Evolutionary conservation across 2,113 vertebrate genomes (phyloP).

Genomic region (Halcyon senegalensis): DNA sequence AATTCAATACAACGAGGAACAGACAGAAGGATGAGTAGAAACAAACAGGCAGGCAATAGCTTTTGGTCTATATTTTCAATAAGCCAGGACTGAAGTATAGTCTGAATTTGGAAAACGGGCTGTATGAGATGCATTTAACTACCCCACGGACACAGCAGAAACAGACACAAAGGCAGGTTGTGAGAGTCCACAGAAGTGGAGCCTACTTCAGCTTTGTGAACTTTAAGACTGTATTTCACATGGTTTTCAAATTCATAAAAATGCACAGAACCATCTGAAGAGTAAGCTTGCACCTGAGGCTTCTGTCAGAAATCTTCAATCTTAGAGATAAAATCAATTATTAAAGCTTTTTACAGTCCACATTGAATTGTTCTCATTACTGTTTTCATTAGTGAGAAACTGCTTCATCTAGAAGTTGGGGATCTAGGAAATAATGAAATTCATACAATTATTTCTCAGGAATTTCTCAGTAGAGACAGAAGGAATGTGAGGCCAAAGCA

Average conservation of each 20-base stretch:
- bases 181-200: not conserved
- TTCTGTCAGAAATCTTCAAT: not conserved
- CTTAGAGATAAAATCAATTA: not conserved
- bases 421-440: not conserved
- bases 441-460: not conserved
- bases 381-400: not conserved
- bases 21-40: not conserved
- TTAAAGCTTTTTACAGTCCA: not conserved
- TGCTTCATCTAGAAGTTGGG: not conserved
- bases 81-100: not conserved
- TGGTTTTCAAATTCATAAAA: not conserved
- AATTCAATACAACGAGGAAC: not conserved
- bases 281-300: not conserved
- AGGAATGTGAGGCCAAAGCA: not conserved
- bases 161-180: not conserved
- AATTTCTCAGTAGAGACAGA: not conserved
- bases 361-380: not conserved
- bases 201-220: not conserved
- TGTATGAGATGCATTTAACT: not conserved
- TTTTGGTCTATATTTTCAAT: not conserved
- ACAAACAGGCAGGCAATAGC: not conserved
- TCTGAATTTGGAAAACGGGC: not conserved
- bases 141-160: not conserved
- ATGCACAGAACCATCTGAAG: not conserved
- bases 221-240: not conserved